Conservation (phyloP, 1,140 invertebrate genomes). For the Hypothenemus hampei region DNA sequence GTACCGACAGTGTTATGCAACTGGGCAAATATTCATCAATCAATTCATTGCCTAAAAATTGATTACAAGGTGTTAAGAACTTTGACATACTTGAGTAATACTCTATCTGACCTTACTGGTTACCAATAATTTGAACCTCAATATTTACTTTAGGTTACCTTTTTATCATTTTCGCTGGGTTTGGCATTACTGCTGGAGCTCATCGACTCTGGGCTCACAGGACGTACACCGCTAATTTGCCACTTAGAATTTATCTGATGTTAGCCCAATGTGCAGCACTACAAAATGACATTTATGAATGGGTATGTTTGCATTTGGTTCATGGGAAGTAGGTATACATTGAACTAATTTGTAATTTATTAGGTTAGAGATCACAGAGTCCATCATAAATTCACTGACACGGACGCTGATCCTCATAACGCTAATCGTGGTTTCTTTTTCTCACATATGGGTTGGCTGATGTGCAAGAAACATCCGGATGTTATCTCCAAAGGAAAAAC, state of each 20-base stretch:
- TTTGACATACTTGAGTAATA: too few relatives aligned
- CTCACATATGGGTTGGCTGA: conserved; percentile 88
- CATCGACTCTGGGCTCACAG: conserved; percentile 86
- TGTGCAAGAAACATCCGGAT: conserved; percentile 80
- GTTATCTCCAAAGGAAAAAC: conserved; percentile 72
- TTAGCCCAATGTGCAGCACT: conserved; percentile 76
- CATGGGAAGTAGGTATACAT: background rate
- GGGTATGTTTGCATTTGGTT: conserved; percentile 48
- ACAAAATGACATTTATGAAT: conserved; percentile 62
- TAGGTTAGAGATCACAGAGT: conserved; percentile 82
- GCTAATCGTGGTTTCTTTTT: conserved; percentile 85
- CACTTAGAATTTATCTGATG: conserved; percentile 67
- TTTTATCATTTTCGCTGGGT: conserved; percentile 12
- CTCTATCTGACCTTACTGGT: too few relatives aligned
- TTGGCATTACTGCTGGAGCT: conserved; percentile 82
- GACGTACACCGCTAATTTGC: conserved; percentile 81
- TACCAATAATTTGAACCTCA: too few relatives aligned
- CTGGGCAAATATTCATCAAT: too few relatives aligned
- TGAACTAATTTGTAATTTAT: background rate
- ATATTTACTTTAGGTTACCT: conserved; percentile 15
- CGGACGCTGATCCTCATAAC: conserved; percentile 88
- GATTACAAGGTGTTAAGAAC: too few relatives aligned
- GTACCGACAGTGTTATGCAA: too few relatives aligned
- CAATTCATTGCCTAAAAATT: too few relatives aligned
- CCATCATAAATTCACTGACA: conserved; percentile 89